Base-by-base conservation (phyloP, 2,113 vertebrate genomes). In the Bos javanicus region DNA sequence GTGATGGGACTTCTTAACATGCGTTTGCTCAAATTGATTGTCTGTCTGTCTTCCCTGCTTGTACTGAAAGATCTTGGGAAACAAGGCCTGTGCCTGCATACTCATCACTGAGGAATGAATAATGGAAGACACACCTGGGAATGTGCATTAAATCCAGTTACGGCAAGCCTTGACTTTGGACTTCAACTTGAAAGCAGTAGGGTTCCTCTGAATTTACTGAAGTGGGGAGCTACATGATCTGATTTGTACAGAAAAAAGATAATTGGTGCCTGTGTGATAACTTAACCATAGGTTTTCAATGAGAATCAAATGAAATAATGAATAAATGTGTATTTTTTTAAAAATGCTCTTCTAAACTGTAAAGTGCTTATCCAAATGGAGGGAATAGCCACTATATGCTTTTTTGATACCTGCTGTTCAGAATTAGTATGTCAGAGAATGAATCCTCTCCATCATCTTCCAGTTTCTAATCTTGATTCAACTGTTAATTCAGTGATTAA, bases 401-500 rank as follows among this genome's bases (percentile, higher is more conserved):
- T 87, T 67, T 81, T 76, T 54, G 56, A 59, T 19, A 60, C 11
- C 48, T 52, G 7, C 7, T 39, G 3, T 91, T 90, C 48, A 91
- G 8, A 90, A 80, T 84, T 57, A 67, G n/a, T 87, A 50, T 94
- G 92, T 92, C 30, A 86, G 10, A 46, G 56, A 94, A 57, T 54
- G 14, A 90, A 8, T 2, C 28, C 5, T 23, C 15, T 13, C 21
- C 25, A 26, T 56, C 33, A 36, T 50, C 17, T 43, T 62, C 26
- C 25, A 93, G 26, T 92, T 84, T 95, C 54, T 56, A 85, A 76
- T 95, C 57, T 15, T 62, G n/a, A 87, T 92, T 80, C 64, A 85
- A 7, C 84, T 94, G n/a, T 96, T 92, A 74, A 91, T 96, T 94
- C 62, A 96, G 54, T 78, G 39, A 93, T 98, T 97, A 98, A 97